phyloP scores from a whole-genome alignment of 2,113 vertebrate species.

The Harpagus bidentatus region DNA sequence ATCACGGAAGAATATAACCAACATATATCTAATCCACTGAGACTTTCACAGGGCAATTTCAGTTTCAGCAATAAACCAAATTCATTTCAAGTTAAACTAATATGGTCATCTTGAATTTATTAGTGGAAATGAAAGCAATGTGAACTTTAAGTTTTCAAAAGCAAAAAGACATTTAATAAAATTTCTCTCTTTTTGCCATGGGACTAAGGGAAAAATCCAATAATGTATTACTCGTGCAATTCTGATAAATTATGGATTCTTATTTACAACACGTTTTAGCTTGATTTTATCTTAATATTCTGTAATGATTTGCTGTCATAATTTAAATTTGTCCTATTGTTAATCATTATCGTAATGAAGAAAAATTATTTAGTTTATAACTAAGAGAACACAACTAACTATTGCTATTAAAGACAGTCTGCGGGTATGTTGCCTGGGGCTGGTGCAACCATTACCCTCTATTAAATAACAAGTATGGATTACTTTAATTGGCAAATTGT shows the following conservation, averaged over 20 bases:
- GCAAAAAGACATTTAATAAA: constrained; percentile 38
- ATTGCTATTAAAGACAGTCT: background rate
- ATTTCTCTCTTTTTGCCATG: background rate
- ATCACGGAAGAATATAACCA: constrained; percentile 36
- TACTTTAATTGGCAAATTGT: background rate
- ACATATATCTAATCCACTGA: background rate
- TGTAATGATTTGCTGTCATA: constrained; percentile 5
- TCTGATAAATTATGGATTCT: constrained; percentile 1
- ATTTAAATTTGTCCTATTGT: background rate
- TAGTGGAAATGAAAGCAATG: constrained; percentile 19
- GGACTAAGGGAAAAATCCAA: constrained; percentile 29
- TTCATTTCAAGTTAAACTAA: constrained; percentile 42
- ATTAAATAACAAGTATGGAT: background rate
- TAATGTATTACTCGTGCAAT: background rate
- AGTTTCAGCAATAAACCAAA: constrained; percentile 52
- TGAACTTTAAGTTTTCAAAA: constrained; percentile 40
- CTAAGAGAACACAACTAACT: background rate
- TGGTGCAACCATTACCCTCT: background rate
- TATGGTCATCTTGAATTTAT: constrained; percentile 56
- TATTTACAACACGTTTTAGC: background rate
- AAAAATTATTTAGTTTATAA: background rate
- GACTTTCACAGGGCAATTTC: background rate
- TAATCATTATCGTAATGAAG: constrained; percentile 33
- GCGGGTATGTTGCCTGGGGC: background rate
- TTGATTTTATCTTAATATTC: constrained; percentile 45